Conservation (phyloP, 2,113 vertebrate species). For the Chaenogobius annularis region DNA sequence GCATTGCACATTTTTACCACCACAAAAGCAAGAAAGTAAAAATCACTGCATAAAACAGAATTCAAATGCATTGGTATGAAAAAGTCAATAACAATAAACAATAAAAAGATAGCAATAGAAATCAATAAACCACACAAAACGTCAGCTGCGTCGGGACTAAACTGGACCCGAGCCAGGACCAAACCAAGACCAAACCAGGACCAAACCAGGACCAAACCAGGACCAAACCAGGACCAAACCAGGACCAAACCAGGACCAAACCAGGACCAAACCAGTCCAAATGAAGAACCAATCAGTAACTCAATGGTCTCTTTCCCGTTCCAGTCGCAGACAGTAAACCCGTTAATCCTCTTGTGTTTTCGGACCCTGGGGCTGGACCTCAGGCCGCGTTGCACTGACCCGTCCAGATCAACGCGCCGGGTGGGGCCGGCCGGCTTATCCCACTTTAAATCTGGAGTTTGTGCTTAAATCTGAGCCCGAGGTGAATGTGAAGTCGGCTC, state of each 20-base stretch:
- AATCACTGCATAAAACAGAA: too few species aligned
- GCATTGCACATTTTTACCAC: too few species aligned
- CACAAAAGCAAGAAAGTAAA: too few species aligned
- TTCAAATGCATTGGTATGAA: too few species aligned
- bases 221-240: neutral
- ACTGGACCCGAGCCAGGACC: neutral
- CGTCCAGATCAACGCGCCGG: neutral
- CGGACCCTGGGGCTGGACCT: neutral
- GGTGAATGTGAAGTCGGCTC: neutral
- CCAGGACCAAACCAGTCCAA: neutral
- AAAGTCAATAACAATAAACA: too few species aligned
- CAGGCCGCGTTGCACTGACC: neutral
- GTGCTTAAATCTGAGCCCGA: neutral
- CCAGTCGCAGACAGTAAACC: neutral
- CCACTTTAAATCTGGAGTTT: neutral
- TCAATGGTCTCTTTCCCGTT: too few species aligned
- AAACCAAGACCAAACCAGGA: neutral
- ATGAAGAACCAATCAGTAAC: neutral
- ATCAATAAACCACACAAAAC: too few species aligned
- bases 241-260: neutral
- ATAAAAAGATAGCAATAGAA: too few species aligned
- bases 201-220: neutral
- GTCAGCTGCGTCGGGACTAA: too few species aligned
- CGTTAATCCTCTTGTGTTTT: neutral
- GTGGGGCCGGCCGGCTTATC: neutral